Evolutionary conservation across 2,888 invertebrate species (phyloP), one percentile per base, ranked within the genome.

Genomic region (Caenorhabditis wallacei): DNA sequence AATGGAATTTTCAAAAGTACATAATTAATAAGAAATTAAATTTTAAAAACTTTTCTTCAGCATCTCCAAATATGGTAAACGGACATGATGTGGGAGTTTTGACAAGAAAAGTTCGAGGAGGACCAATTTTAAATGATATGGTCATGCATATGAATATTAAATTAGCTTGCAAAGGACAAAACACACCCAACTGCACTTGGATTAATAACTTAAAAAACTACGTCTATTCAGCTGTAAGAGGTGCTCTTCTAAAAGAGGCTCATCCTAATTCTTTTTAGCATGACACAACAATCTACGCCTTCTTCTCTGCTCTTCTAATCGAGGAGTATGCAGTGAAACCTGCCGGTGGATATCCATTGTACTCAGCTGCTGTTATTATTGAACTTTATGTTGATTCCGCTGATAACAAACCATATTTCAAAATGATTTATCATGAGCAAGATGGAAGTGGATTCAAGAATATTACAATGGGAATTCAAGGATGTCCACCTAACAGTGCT

Each of bases 241-340:
- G 22, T 13, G 2, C 13, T 10, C 20, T 35, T 30, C n/a, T 24
- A 54, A 11, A 35, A 30, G 18, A 48, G 5, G 3, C 13, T 18
- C 18, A 18, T 13, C 3, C 18, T 4, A 4, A 48, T n/a, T n/a
- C 18, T 48, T 48, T 84, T 16, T 79, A 88, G 88, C 88, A 88
- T 78, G 88, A 88, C 79, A 85, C 86, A 11, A 86, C 88, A 4
- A 71, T 88, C 59, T 85, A 85, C 75, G 85, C 87, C 54, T 85
- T 85, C 68, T 84, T 88, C 64, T 84, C 87, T 1, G 80, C 81
- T 22, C 81, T 88, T 11, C 85, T 84, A 20, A 78, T 85, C 26
- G 80, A 85, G 59, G 51, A 80, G 8, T 75, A 78, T 13, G 84
- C 74, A 5, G 80, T 84, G 2, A 78, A 64, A n/a, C 71, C 86